Percentiles rank a stretch among this genome's conserved stretches.
These are phyloP conservation scores for Aporophyla nigra DNA, from an alignment of 2,888 invertebrate genomes.

Conservation along the genomic window DNA sequence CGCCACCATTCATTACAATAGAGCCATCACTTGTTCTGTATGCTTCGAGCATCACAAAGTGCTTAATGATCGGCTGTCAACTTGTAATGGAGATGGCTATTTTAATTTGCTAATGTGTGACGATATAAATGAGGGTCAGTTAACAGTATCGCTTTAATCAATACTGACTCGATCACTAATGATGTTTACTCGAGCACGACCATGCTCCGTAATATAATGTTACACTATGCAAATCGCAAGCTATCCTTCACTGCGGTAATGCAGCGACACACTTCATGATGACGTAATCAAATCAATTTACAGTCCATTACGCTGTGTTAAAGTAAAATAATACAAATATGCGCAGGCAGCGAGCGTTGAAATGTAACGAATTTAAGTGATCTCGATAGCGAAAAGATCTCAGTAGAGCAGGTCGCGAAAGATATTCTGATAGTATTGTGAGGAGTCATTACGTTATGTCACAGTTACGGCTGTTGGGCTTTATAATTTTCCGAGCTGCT, in stretches of 20 bases:
- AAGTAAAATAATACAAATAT: constrained; percentile 58
- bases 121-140: constrained; percentile 76
- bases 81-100: constrained; percentile 50
- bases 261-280: constrained; percentile 44
- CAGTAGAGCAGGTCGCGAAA: constrained; percentile 74
- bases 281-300: constrained; percentile 68
- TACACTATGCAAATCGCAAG: constrained; percentile 69
- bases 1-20: not conserved
- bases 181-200: constrained; percentile 72
- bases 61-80: constrained; percentile 45
- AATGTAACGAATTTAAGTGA: constrained; percentile 73
- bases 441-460: constrained; percentile 82
- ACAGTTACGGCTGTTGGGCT: constrained; percentile 74
- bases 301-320: constrained; percentile 72
- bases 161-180: constrained; percentile 64
- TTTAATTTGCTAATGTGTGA: constrained; percentile 71
- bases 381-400: constrained; percentile 80
- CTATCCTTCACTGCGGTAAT: constrained; percentile 60
- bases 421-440: constrained; percentile 79
- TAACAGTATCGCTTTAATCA: constrained; percentile 81
- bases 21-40: constrained; percentile 13
- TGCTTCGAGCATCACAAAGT: constrained; percentile 23
- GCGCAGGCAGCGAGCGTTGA: constrained; percentile 75
- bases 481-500: constrained; percentile 84
- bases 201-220: constrained; percentile 63